Evolutionary conservation across 2,797 vertebrate species (phyloP), one percentile per base, ranked within the genome.

Genomic region (Knipowitschia caucasica): DNA sequence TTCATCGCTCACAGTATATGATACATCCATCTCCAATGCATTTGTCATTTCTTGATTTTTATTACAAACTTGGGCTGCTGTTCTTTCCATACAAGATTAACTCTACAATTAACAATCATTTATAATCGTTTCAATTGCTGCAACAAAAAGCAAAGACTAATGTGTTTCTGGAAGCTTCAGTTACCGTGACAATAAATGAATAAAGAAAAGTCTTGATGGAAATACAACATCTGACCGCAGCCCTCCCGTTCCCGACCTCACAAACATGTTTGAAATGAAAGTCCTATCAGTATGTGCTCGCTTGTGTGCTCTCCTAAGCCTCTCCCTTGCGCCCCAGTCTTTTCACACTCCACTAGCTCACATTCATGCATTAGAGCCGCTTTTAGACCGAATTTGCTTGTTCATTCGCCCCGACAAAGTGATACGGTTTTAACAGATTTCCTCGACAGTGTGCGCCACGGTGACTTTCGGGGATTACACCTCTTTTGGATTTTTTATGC

Each of bases 371-470:
- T 84, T 80, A 77, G 75, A 67, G 74, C 51, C 44, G 92, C 92
- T 84, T 93, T 94, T 87, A 89, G 91, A 90, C 91, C 91, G 91
- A 92, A 92, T 44, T 44, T 44, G 89, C 69, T 80, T 75, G 75
- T 79, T 85, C 78, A 79, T 73, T 86, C 56, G 70, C 70, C 59
- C 55, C 75, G 26, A 75, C 76, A 77, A 76, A 79, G 74, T 75
- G 79, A 83, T 83, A 78, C 14, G 75, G 62, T 85, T 84, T 81
- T 71, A 81, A 84, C 78, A 81, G 82, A 82, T 84, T 86, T 77
- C 2, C 61, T 68, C 82, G 80, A 83, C 81, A 80, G 64, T 76
- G 80, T 76, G 69, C 74, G 38, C 69, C 56, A 79, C 77, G 46
- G 63, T 78, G 82, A 83, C 78, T 81, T 84, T 78, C 68, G 74